Conservation (phyloP, 2,113 vertebrate species). For the Typhlomys cinereus region DNA sequence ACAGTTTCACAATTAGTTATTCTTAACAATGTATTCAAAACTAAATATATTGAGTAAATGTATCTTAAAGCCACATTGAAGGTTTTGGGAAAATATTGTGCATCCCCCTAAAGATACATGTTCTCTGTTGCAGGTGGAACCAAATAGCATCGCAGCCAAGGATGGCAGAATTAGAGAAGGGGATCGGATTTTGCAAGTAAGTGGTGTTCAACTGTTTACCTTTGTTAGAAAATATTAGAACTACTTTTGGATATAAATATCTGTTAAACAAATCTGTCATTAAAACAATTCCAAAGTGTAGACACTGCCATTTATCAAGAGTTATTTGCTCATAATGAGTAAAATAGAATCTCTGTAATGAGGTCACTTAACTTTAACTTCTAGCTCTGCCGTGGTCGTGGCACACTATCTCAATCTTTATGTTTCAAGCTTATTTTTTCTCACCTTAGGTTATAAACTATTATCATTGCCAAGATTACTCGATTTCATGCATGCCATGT, state of each 20-base stretch:
- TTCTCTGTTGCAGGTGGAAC: slow-evolving; percentile 89
- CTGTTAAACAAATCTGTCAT: background rate
- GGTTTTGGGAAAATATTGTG: background rate
- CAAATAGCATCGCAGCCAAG: slow-evolving; percentile 95
- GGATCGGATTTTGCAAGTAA: slow-evolving; percentile 96
- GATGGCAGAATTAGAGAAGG: slow-evolving; percentile 97
- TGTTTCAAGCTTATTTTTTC: background rate
- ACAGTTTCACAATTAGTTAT: background rate
- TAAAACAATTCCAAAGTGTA: background rate
- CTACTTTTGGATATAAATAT: slow-evolving; percentile 5
- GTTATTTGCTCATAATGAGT: slow-evolving; percentile 19
- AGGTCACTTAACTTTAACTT: background rate
- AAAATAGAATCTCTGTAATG: background rate
- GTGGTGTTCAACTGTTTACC: slow-evolving; percentile 65
- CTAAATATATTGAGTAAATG: background rate
- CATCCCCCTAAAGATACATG: background rate
- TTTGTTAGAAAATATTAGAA: slow-evolving; percentile 66
- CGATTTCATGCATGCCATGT: background rate
- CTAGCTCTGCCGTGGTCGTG: background rate
- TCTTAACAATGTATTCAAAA: background rate
- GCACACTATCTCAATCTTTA: background rate
- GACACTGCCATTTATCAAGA: background rate
- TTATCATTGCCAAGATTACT: background rate
- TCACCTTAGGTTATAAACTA: background rate
- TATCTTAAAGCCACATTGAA: background rate